Conservation (phyloP, 2,113 vertebrate species). For the Sclerurus mexicanus region DNA sequence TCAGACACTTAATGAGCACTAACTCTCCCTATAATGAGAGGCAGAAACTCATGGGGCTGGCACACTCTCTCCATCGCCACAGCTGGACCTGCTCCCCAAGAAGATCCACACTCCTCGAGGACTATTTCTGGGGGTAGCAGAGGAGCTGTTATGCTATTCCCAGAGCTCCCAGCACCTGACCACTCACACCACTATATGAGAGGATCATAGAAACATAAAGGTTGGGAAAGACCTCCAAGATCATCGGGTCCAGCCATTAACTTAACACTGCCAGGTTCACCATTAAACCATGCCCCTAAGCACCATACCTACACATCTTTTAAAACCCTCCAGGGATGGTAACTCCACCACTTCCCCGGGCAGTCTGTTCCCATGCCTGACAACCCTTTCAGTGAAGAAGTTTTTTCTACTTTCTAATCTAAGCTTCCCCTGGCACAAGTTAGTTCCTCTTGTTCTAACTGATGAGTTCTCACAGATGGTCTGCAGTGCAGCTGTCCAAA, state of each 20-base stretch:
- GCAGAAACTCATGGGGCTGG: not conserved
- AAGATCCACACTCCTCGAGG: not conserved
- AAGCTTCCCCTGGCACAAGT: not conserved
- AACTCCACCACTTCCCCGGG: not conserved
- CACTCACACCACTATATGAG: not conserved
- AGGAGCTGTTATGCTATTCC: not conserved
- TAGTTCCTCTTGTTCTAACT: not conserved
- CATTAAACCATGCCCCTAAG: not conserved
- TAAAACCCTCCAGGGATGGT: not conserved
- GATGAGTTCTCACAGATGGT: not conserved
- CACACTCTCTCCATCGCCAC: not conserved
- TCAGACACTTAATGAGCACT: not conserved
- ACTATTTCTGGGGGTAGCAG: not conserved
- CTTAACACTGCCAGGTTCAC: not conserved
- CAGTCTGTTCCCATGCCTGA: not conserved
- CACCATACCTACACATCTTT: not conserved
- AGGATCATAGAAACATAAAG: not conserved
- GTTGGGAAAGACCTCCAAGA: not conserved
- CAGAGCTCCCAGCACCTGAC: fast-evolving
- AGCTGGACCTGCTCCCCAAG: not conserved
- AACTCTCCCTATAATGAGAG: not conserved
- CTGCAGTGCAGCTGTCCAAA: not conserved
- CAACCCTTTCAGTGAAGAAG: not conserved
- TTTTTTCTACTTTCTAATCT: not conserved
- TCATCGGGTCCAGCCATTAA: not conserved